Evolutionary conservation across 2,113 vertebrate genomes (phyloP).

Genomic region (Propithecus coquereli): DNA sequence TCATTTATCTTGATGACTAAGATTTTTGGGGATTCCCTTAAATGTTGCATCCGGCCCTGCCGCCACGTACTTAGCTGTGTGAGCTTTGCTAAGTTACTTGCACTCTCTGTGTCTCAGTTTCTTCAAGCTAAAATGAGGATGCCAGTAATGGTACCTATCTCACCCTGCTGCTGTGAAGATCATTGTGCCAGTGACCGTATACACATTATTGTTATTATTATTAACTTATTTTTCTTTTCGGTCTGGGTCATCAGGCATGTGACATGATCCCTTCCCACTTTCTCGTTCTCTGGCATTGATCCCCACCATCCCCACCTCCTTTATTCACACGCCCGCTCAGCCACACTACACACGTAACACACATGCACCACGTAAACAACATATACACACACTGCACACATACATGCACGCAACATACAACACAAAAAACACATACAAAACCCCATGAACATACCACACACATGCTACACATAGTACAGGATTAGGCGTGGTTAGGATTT

Average conservation of each 20-base stretch:
- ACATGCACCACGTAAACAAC: no score
- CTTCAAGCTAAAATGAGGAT: background rate
- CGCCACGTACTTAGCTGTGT: background rate
- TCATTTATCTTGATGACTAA: background rate
- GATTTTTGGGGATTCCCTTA: background rate
- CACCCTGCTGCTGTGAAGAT: background rate
- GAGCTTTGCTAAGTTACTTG: background rate
- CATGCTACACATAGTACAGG: no score
- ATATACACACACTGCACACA: no score
- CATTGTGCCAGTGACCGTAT: fast-evolving
- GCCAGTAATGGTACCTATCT: background rate
- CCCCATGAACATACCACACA: no score
- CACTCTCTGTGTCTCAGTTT: background rate
- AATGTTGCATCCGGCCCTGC: background rate
- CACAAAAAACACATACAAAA: no score
- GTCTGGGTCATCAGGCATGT: no score
- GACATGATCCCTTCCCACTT: background rate
- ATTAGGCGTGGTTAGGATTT: background rate
- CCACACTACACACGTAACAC: no score
- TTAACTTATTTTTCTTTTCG: background rate
- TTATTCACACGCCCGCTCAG: background rate
- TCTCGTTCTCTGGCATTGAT: background rate
- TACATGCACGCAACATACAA: no score
- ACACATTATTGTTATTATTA: background rate
- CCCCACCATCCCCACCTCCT: no score